Evolutionary conservation across 2,888 invertebrate species (phyloP).

Genomic region (Elysia crispata): DNA sequence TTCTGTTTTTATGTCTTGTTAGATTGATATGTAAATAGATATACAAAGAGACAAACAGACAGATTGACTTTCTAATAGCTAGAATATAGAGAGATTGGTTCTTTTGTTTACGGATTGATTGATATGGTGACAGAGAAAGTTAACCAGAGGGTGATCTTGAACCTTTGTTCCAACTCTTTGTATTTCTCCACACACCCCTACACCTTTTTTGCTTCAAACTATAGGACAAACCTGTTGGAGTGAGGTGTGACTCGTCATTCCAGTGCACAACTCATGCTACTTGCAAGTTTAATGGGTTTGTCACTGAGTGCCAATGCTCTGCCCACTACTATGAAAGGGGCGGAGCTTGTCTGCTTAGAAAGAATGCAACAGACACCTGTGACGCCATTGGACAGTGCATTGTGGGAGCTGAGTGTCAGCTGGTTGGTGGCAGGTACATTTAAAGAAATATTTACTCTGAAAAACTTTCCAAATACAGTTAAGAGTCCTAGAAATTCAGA

Average conservation of each 20-base stretch:
- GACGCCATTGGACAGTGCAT: conserved; percentile 42
- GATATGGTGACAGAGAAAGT: neutral
- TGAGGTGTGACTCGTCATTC: neutral
- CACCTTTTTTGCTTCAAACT: too few relatives aligned
- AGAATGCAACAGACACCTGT: conserved; percentile 35
- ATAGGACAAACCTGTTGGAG: too few relatives aligned
- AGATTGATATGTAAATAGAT: too few relatives aligned
- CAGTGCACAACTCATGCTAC: conserved; percentile 10
- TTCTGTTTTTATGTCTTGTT: too few relatives aligned
- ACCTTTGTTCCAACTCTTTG: neutral
- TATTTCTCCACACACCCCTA: too few relatives aligned
- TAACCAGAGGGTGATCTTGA: neutral
- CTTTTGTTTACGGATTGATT: neutral
- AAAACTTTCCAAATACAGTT: too few relatives aligned
- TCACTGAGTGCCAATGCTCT: conserved; percentile 36
- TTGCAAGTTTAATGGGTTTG: conserved; percentile 31
- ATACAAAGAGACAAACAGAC: neutral
- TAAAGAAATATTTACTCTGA: too few relatives aligned
- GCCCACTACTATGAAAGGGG: conserved; percentile 41
- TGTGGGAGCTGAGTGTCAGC: conserved; percentile 42
- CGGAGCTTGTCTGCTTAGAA: conserved; percentile 21
- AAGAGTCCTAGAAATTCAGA: too few relatives aligned
- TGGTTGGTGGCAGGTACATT: neutral
- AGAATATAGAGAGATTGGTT: too few relatives aligned
- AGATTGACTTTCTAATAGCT: too few relatives aligned